phyloP scores from a whole-genome alignment of 2,113 vertebrate genomes.

The Tetrax tetrax region DNA sequence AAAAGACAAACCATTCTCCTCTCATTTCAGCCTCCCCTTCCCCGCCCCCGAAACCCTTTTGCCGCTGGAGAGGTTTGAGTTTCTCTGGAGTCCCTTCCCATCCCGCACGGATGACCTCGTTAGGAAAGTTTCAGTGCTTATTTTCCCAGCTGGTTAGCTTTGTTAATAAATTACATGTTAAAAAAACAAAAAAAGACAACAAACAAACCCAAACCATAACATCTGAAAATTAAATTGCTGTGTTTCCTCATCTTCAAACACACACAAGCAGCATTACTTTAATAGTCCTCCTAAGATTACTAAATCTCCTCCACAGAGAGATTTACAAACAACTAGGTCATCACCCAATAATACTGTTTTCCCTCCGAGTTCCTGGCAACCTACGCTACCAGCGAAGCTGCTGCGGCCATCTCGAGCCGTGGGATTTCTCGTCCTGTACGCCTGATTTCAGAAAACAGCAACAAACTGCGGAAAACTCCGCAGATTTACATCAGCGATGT shows the following conservation, averaged over 20 bases:
- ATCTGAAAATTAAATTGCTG: slow-evolving; percentile 23
- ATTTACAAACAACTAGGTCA: slow-evolving; percentile 47
- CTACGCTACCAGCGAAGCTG: neutral
- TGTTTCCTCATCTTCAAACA: slow-evolving; percentile 20
- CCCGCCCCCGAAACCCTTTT: neutral
- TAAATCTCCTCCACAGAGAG: neutral
- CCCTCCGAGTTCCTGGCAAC: neutral
- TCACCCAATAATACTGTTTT: neutral
- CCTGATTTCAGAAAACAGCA: neutral
- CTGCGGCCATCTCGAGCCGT: neutral
- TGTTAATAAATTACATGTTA: neutral
- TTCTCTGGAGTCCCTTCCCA: neutral
- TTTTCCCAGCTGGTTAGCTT: slow-evolving; percentile 26
- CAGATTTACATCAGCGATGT: rapidly evolving
- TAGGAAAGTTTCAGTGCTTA: neutral
- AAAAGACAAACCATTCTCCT: neutral
- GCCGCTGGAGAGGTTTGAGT: neutral
- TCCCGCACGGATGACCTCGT: neutral
- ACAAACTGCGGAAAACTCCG: neutral
- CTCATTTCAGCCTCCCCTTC: neutral
- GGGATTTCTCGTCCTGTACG: neutral
- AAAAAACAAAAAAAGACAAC: neutral
- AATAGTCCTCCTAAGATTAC: slow-evolving; percentile 25
- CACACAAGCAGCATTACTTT: neutral
- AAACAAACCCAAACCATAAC: neutral